Base-by-base conservation (phyloP, 2,888 invertebrate genomes). In the Microdon myrmicae region DNA sequence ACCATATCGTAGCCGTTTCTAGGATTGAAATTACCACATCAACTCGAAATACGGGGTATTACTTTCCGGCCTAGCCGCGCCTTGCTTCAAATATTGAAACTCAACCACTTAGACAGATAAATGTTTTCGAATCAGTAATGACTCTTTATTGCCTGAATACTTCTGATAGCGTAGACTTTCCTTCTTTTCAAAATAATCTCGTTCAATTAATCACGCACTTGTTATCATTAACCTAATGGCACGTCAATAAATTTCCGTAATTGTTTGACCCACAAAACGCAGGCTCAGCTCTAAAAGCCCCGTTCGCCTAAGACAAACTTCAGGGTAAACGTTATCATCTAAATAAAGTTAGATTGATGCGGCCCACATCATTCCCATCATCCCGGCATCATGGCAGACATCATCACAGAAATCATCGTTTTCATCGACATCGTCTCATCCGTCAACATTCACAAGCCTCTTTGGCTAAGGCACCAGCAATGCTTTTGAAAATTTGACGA, bases 221-320 rank as follows among this genome's bases (percentile, higher is more conserved):
- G 64, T 64, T 64, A 64, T 64, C 64, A 58, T 64, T 64, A 64
- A 64, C 58, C 43, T 64, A 64, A 58, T 58, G 58, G 47, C 64
- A 64, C 43, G 29, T 51, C 64, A 37, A 64, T 64, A 58, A 64
- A 64, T 64, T 64, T 58, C 29, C 51, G 47, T 64, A 64, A 58
- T 64, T 64, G 47, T 64, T 32, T 64, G 58, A 64, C 64, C 64
- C 58, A 64, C 51, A 64, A 64, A 64, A 58, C 37, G 51, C 56
- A 58, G 37, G 38, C n/a, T n/a, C 16, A 45, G 41, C 39, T 51
- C 51, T 47, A 28, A 47, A 51, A 39, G 28, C 39, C 29, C 7
- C 28, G 13, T 26, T 39, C 28, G n/a, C 28, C 43, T 64, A 45
- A 49, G 31, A 45, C 22, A 56, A 61, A 64, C 51, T 29, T 8